Conservation (phyloP, 2,797 vertebrate genomes). For the Salmo trutta region DNA sequence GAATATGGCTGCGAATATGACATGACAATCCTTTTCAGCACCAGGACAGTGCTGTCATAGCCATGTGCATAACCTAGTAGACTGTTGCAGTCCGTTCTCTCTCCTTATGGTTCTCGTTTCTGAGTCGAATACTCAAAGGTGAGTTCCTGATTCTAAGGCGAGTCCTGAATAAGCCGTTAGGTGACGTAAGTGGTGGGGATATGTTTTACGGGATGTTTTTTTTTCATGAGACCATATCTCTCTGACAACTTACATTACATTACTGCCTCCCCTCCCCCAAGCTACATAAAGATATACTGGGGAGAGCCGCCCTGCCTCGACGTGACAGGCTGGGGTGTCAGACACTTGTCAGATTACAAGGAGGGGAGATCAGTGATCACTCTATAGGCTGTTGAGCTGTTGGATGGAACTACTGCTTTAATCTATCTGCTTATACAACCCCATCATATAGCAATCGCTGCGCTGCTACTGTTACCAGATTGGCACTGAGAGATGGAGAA, state of each 20-base stretch:
- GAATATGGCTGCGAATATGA: background rate
- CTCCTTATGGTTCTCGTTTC: background rate
- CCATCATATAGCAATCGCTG: background rate
- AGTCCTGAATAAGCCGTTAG: constrained; percentile 12
- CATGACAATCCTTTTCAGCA: background rate
- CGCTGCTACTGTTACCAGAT: background rate
- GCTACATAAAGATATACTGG: constrained; percentile 20
- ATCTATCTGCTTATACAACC: constrained; percentile 12
- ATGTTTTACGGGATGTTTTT: constrained; percentile 82
- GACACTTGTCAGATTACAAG: constrained; percentile 34
- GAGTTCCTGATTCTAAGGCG: background rate
- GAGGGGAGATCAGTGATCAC: constrained; percentile 14
- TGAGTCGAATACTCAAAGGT: no score
- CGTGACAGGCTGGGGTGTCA: constrained; percentile 22
- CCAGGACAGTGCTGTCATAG: background rate
- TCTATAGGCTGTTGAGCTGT: constrained; percentile 17
- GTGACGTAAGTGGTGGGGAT: constrained; percentile 81
- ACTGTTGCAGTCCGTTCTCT: background rate
- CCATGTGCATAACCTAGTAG: background rate
- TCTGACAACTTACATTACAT: constrained; percentile 18
- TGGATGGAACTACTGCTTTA: constrained; percentile 14
- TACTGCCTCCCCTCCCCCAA: constrained; percentile 6
- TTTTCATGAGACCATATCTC: constrained; percentile 62
- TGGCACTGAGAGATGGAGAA: background rate
- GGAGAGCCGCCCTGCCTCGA: background rate